Conservation (phyloP, 2,113 vertebrate genomes). For the Phycodurus eques region DNA sequence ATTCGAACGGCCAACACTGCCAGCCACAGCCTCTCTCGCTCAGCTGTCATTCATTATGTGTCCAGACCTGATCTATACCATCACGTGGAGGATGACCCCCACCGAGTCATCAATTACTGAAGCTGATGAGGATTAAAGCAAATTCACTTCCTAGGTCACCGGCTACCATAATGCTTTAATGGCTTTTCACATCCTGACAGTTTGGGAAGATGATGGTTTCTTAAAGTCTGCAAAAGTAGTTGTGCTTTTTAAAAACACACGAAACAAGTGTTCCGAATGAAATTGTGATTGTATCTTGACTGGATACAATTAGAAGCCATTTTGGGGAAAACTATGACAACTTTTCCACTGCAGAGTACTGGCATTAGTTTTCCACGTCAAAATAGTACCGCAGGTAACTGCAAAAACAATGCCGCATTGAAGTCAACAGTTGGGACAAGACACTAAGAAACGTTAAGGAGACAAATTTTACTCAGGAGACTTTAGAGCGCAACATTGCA, state of each 20-base stretch:
- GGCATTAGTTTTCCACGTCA: not conserved
- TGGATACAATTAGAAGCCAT: not conserved
- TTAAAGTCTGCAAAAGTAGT: not conserved
- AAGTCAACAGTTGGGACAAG: no score
- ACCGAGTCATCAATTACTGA: constrained; percentile 33
- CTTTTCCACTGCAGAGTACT: not conserved
- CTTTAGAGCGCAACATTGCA: no score
- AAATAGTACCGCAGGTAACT: not conserved
- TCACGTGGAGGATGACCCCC: constrained; percentile 41
- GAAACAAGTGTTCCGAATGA: not conserved
- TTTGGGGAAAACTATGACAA: not conserved
- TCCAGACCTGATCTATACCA: constrained; percentile 35
- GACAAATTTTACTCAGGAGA: no score
- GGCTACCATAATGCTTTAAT: constrained; percentile 27
- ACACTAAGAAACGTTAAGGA: no score
- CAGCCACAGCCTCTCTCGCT: not conserved
- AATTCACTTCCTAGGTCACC: constrained; percentile 19
- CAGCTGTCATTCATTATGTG: constrained; percentile 44
- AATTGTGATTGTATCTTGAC: not conserved
- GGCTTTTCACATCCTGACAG: constrained; percentile 20
- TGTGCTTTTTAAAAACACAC: not conserved
- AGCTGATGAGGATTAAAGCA: constrained; percentile 29
- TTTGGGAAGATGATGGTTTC: not conserved
- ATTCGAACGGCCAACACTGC: not conserved
- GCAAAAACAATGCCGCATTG: no score